Base-by-base conservation (phyloP, 2,797 vertebrate species). In the Lophotriccus pileatus region DNA sequence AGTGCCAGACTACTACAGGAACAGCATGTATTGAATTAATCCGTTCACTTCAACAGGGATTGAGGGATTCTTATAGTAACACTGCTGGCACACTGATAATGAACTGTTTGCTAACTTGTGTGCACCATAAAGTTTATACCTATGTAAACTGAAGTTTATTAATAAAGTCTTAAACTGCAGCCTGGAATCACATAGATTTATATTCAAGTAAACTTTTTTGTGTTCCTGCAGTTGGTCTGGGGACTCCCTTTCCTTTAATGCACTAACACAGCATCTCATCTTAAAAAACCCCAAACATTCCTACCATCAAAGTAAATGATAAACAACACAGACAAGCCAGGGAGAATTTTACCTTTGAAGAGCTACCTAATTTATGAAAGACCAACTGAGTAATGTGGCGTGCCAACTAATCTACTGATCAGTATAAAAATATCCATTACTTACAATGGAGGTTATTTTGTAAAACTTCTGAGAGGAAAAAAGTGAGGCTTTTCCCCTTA, bases 361-460 rank as follows among this genome's bases (percentile, higher is more conserved):
- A 52, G 47, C 28, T 60, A 17, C 23, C 50, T 12, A n/a, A 78
- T 62, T 24, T 69, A 84, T 18, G 37, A 30, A 24, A 36, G 44
- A 49, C 22, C 1, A 0, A 25, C 17, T 21, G 28, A 52, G 10
- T 39, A 62, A 50, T 0, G 1, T 5, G 11, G 21, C 50, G 41
- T 70, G 41, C 44, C 44, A 80, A 37, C 50, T 52, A 36, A 72
- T 52, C 58, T 66, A 46, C 25, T 59, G 44, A 16, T 41, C 4
- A 47, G 58, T 30, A 60, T 34, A 56, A 87, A 86, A 85, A 14
- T 6, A 4, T 14, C 0, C 0, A 12, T 43, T 78, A 25, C 20
- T 89, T 84, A 32, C 44, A 76, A 75, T 10, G 6, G 70, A 78
- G 19, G 23, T 16, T 82, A n/a, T 36, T 82, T 64, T 32, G n/a